Conservation (phyloP, 37 sponge, comb jelly and placozoan species). For the Haliclona indistincta region DNA sequence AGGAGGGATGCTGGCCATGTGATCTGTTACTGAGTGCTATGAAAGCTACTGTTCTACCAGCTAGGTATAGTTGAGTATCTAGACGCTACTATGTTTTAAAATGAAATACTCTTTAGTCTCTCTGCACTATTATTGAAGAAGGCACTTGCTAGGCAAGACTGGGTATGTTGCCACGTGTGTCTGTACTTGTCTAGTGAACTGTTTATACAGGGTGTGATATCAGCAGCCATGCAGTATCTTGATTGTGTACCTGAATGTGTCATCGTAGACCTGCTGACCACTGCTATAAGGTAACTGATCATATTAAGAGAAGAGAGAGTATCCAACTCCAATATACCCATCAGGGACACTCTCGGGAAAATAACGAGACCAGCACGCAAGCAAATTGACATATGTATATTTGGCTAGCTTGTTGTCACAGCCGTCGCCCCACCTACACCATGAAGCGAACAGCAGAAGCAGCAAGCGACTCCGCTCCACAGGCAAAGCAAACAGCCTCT, state of each 20-base stretch:
- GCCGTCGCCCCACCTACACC: too few species aligned
- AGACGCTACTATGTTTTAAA: neutral
- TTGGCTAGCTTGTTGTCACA: too few species aligned
- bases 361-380: too few species aligned
- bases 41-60: neutral
- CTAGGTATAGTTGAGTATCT: too few species aligned
- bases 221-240: neutral
- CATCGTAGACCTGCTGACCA: neutral
- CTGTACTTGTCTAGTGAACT: neutral
- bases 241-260: slow-evolving; percentile 5
- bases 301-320: too few species aligned
- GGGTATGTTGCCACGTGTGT: neutral
- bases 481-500: too few species aligned
- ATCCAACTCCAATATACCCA: too few species aligned
- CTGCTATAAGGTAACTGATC: neutral
- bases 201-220: neutral
- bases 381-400: too few species aligned
- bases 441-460: too few species aligned
- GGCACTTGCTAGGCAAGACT: neutral
- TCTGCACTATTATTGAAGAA: neutral
- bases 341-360: too few species aligned
- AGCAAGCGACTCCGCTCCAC: too few species aligned
- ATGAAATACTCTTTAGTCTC: neutral
- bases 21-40: neutral
- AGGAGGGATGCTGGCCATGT: slow-evolving; percentile 7